Conservation (phyloP, 2,113 vertebrate genomes). For the Lichenostomus cassidix region DNA sequence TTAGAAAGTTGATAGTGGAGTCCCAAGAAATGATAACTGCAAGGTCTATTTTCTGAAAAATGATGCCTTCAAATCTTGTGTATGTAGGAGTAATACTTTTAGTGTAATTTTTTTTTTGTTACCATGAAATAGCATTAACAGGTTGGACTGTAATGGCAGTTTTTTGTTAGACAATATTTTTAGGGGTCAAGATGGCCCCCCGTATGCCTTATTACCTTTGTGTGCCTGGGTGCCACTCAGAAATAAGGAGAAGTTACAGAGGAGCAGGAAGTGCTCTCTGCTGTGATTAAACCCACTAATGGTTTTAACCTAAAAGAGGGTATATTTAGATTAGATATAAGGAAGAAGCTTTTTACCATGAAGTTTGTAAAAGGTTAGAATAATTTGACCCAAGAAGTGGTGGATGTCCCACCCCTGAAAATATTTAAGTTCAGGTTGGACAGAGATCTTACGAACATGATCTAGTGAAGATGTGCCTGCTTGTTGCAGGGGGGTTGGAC, state of each 20-base stretch:
- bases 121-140: background rate
- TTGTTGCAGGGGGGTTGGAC: background rate
- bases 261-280: background rate
- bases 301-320: background rate
- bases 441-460: background rate
- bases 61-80: background rate
- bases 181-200: accelerated
- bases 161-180: background rate
- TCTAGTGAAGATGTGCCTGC: background rate
- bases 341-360: background rate
- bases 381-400: background rate
- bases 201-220: accelerated
- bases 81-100: background rate
- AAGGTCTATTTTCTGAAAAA: background rate
- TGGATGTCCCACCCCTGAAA: background rate
- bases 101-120: background rate
- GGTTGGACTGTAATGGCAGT: background rate
- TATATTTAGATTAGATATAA: background rate
- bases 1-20: background rate
- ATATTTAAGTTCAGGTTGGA: background rate
- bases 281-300: background rate
- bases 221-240: background rate
- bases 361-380: background rate
- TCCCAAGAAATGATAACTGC: background rate
- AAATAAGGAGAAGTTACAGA: background rate